phyloP scores from a whole-genome alignment of 2,888 invertebrate species.

The Apamea crenata region DNA sequence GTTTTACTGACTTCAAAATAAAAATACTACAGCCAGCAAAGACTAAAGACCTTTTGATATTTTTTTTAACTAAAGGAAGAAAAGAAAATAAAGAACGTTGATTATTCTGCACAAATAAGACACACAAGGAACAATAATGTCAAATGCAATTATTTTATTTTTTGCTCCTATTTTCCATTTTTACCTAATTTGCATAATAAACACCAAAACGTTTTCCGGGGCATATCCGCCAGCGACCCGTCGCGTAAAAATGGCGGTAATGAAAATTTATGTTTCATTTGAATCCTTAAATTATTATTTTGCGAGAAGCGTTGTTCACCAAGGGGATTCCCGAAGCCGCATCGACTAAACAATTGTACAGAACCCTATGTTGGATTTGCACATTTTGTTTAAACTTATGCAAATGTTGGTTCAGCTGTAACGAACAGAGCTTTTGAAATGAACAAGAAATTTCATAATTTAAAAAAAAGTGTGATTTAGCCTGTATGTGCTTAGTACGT shows the following conservation, averaged over 20 bases:
- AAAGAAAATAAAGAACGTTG: no score
- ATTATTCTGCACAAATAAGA: not conserved
- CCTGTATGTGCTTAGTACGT: not conserved
- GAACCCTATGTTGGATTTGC: not conserved
- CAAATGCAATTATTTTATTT: not conserved
- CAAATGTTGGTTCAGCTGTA: not conserved
- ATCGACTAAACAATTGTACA: not conserved
- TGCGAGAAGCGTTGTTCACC: constrained; percentile 11
- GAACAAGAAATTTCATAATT: not conserved
- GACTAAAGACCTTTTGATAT: no score
- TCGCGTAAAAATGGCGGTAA: constrained; percentile 23
- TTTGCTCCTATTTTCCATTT: not conserved
- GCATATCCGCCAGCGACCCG: not conserved
- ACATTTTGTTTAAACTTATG: not conserved
- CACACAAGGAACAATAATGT: not conserved
- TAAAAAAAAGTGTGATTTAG: not conserved
- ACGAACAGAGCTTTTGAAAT: not conserved
- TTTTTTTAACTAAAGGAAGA: not conserved
- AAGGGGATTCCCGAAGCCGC: not conserved
- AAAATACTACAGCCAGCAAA: not conserved
- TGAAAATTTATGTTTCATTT: constrained; percentile 41
- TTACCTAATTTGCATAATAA: constrained; percentile 16
- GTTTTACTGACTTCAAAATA: not conserved
- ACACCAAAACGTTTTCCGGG: constrained; percentile 15
- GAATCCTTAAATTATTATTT: constrained; percentile 21